Percentiles rank a stretch among this genome's conserved stretches.
Conservation (phyloP, 2,113 vertebrate species). For the Colossoma macropomum region DNA sequence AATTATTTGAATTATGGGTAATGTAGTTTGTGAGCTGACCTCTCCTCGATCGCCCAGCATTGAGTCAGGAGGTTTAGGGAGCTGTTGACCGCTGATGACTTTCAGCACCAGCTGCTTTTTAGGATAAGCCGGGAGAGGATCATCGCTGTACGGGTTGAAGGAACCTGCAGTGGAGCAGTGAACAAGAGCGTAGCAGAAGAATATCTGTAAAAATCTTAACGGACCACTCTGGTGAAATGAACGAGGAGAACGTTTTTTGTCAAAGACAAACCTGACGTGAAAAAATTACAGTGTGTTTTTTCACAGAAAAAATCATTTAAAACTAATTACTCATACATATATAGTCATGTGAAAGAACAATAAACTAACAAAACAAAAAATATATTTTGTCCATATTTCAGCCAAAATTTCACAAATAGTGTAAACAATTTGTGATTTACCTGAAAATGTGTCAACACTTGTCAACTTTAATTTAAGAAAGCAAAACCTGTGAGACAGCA, state of each 20-base stretch:
- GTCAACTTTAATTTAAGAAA: too few relatives aligned
- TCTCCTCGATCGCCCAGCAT: slow-evolving; percentile 97
- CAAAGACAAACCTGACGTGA: too few relatives aligned
- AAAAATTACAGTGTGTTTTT: too few relatives aligned
- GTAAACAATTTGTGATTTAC: too few relatives aligned
- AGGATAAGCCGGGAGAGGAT: slow-evolving; percentile 92
- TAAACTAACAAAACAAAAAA: too few relatives aligned
- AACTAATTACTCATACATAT: too few relatives aligned
- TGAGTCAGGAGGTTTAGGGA: slow-evolving; percentile 96
- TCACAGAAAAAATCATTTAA: too few relatives aligned
- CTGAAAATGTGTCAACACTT: too few relatives aligned
- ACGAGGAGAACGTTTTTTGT: background rate
- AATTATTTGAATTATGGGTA: background rate
- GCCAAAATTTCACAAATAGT: too few relatives aligned
- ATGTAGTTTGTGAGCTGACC: slow-evolving; percentile 71
- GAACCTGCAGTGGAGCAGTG: slow-evolving; percentile 78
- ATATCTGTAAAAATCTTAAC: background rate
- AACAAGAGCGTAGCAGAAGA: background rate
- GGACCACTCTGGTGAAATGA: background rate
- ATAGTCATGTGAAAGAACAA: too few relatives aligned
- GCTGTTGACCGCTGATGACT: slow-evolving; percentile 96
- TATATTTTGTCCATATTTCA: too few relatives aligned
- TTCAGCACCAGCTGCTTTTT: slow-evolving; percentile 97
- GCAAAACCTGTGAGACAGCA: too few relatives aligned
- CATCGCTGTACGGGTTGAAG: slow-evolving; percentile 91